Base-by-base conservation (phyloP, 2,797 vertebrate species). In the Pangasius larnaudii region DNA sequence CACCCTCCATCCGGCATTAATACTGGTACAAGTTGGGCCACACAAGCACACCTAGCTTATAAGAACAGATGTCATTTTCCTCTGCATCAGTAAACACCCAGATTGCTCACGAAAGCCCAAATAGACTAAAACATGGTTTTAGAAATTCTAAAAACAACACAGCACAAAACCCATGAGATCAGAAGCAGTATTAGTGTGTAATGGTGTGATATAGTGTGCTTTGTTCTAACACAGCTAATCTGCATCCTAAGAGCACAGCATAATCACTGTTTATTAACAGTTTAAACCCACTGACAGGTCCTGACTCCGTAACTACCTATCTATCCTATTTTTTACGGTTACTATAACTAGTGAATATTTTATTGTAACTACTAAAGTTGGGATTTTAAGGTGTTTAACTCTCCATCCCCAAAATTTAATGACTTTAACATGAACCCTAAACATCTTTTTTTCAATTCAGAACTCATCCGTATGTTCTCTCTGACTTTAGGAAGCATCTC, bases 21-120 rank as follows among this genome's bases (percentile, higher is more conserved):
- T 56, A 36, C 69, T 63, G 58, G 65, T 72, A 71, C 72, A 80
- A 78, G 84, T 72, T 42, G 30, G 89, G 30, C n/a, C 46, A 49
- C 30, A 89, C 61, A 82, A 72, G 74, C 59, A 71, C n/a, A 71
- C 75, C 65, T 86, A 79, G 65, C 85, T 88, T 82, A 89, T 77
- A 56, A 89, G 85, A 89, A 82, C 82, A 75, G 51, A 71, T 58
- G 51, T 61, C 63, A 46, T 79, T 58, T 80, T 84, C 77, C 51
- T 39, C 49, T 81, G 75, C 69, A 88, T 86, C 74, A 82, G 18
- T 86, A 91, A 67, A 87, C 81, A 89, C 33, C 19, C 46, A 42
- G 36, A 74, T 63, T 80, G 67, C 33, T 75, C 58, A 86, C 81
- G 85, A 77, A 22, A 78, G 75, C 75, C 86, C 42, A 65, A 82